phyloP scores from a whole-genome alignment of 1,140 invertebrate species.

The Leptinotarsa lineolata region DNA sequence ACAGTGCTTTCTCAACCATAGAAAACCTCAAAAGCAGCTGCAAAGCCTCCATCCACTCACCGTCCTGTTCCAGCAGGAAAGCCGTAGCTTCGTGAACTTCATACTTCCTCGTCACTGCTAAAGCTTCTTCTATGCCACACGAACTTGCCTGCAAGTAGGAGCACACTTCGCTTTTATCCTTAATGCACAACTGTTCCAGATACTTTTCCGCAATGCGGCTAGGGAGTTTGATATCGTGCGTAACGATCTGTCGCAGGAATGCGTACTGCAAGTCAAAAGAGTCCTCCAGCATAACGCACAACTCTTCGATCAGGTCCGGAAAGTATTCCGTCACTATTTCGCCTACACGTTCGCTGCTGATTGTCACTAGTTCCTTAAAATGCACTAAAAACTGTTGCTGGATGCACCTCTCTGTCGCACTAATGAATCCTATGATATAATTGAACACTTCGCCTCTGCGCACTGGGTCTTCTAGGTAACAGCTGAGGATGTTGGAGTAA shows the following conservation, averaged over 20 bases:
- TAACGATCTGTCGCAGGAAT: constrained; percentile 67
- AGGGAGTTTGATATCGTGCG: constrained; percentile 60
- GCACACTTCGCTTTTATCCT: constrained; percentile 56
- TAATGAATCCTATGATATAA: constrained; percentile 73
- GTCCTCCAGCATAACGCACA: constrained; percentile 57
- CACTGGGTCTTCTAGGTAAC: constrained; percentile 60
- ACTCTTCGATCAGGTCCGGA: constrained; percentile 58
- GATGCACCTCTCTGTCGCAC: constrained; percentile 57
- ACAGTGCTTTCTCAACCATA: constrained; percentile 49
- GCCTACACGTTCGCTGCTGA: constrained; percentile 58
- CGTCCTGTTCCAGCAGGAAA: constrained; percentile 57
- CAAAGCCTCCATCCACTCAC: constrained; percentile 58
- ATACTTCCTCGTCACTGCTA: constrained; percentile 56
- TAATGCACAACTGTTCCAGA: constrained; percentile 69
- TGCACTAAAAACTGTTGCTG: constrained; percentile 57
- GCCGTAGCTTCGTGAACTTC: constrained; percentile 55
- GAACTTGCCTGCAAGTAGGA: constrained; percentile 48
- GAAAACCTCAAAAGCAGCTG: constrained; percentile 55
- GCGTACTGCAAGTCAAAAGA: constrained; percentile 61
- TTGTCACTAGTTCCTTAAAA: constrained; percentile 54
- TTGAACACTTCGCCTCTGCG: constrained; percentile 74
- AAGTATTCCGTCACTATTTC: constrained; percentile 62
- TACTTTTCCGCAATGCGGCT: constrained; percentile 64
- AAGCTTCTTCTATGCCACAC: constrained; percentile 55
- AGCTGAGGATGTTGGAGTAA: constrained; percentile 58